Evolutionary conservation across 2,888 invertebrate genomes (phyloP).

Genomic region (Metopia argyrocephala): DNA sequence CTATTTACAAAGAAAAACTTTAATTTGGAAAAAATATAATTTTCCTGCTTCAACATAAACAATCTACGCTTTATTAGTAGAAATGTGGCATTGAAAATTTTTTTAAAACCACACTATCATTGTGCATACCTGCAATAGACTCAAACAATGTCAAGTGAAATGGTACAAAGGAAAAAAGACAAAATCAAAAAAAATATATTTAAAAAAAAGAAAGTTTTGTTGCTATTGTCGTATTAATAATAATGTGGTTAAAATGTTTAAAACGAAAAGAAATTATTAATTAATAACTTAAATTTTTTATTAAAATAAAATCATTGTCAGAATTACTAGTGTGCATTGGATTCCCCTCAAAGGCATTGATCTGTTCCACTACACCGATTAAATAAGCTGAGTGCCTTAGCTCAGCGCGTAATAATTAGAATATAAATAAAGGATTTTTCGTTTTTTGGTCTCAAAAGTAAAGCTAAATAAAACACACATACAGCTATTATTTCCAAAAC

Average conservation of each 20-base stretch:
- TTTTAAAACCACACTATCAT: neutral
- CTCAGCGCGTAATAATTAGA: no score
- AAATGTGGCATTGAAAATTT: slow-evolving; percentile 54
- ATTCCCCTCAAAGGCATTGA: no score
- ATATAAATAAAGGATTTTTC: no score
- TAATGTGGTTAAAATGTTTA: neutral
- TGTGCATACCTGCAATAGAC: slow-evolving; percentile 26
- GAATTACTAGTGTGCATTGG: no score
- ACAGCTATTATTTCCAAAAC: no score
- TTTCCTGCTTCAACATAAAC: slow-evolving; percentile 25
- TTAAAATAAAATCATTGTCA: neutral
- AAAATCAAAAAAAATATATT: no score
- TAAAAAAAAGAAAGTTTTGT: slow-evolving; percentile 43
- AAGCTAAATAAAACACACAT: no score
- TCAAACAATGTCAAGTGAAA: slow-evolving; percentile 63
- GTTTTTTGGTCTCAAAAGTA: no score
- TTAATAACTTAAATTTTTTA: neutral
- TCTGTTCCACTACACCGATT: no score
- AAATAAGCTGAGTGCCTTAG: no score
- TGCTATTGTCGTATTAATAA: neutral
- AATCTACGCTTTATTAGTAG: slow-evolving; percentile 31
- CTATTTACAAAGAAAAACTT: slow-evolving; percentile 31
- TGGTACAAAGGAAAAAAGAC: neutral
- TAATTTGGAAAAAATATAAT: slow-evolving; percentile 30
- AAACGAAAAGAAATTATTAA: neutral